Percentiles rank a stretch among this genome's conserved stretches.
These are phyloP conservation scores for Cheilosia variabilis DNA, from an alignment of 2,888 invertebrate genomes.

Conservation along the genomic window DNA sequence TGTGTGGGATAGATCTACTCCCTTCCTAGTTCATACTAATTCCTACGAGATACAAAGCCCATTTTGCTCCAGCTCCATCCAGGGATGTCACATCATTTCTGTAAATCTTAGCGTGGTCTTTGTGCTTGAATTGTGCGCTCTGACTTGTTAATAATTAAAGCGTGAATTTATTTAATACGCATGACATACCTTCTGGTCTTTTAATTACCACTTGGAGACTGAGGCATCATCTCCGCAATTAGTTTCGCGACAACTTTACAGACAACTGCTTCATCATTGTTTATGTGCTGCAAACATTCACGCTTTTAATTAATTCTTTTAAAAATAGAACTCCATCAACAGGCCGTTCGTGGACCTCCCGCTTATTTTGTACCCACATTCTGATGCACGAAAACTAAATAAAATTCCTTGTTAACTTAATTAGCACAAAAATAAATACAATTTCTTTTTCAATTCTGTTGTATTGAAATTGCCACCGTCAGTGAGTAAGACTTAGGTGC, in stretches of 20 bases:
- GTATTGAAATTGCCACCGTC: background rate
- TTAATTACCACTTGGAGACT: no score
- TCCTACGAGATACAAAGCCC: no score
- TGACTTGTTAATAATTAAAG: no score
- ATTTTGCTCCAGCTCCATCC: no score
- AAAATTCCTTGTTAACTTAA: background rate
- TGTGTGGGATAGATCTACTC: no score
- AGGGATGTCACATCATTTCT: no score
- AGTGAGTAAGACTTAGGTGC: background rate
- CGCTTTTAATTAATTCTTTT: background rate
- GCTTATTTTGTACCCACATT: background rate
- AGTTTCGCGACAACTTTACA: background rate
- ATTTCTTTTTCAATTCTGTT: background rate
- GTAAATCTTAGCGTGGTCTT: no score
- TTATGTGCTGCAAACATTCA: background rate
- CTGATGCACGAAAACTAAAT: background rate
- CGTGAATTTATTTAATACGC: no score
- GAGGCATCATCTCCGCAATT: no score
- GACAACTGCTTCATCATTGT: background rate
- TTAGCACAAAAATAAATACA: background rate
- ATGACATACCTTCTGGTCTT: no score
- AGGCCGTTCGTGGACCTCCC: background rate
- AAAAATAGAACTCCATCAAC: background rate
- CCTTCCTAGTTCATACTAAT: no score
- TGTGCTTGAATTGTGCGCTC: no score